Percentiles rank a stretch among this genome's conserved stretches.
phyloP scores from a whole-genome alignment of 1,140 invertebrate genomes.

The Dendroctonus ponderosae region DNA sequence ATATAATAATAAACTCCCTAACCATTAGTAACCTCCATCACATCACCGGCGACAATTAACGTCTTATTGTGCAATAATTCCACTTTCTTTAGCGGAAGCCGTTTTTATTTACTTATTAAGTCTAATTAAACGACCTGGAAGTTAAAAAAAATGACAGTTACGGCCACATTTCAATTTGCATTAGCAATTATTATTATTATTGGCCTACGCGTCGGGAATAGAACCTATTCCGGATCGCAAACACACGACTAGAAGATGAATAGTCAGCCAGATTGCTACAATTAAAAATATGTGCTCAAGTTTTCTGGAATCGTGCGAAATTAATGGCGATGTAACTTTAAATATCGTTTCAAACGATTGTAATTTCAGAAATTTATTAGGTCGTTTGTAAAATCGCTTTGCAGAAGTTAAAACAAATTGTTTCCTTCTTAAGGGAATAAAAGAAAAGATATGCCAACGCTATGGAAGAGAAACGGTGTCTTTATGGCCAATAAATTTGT shows the following conservation, averaged over 20 bases:
- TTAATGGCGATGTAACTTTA: conserved; percentile 31
- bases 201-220: background rate
- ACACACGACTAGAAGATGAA: conserved; percentile 8
- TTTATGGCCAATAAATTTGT: conserved; percentile 4
- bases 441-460: conserved; percentile 22
- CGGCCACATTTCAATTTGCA: too few species aligned
- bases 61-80: too few species aligned
- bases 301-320: conserved; percentile 26
- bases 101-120: too few species aligned
- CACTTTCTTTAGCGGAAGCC: too few species aligned
- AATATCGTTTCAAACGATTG: conserved; percentile 29
- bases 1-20: too few species aligned
- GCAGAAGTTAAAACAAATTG: conserved; percentile 32
- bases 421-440: conserved; percentile 28
- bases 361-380: conserved; percentile 33
- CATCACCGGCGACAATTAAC: too few species aligned
- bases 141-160: too few species aligned
- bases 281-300: conserved; percentile 32
- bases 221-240: background rate
- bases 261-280: conserved; percentile 14
- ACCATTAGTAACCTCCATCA: too few species aligned
- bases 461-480: conserved; percentile 7
- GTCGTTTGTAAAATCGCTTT: conserved; percentile 28
- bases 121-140: too few species aligned
- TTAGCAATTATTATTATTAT: too few species aligned